Evolutionary conservation across 2,888 invertebrate genomes (phyloP).

Genomic region (Orchesellides sinensis): DNA sequence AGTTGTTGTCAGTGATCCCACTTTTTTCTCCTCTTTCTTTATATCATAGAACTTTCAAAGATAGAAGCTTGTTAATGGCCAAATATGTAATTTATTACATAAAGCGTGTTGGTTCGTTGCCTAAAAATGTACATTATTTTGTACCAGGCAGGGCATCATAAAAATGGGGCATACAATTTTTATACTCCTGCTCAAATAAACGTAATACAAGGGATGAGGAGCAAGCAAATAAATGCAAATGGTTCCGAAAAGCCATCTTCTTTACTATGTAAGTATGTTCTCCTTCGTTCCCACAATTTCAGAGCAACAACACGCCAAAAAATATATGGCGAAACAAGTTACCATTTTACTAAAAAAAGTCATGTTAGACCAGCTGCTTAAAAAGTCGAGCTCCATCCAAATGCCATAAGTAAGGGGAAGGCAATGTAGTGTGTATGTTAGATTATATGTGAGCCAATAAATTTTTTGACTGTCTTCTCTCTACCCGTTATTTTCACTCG

Average conservation of each 20-base stretch:
- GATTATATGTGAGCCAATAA: conserved; percentile 49
- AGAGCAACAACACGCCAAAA: background rate
- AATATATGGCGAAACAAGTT: background rate
- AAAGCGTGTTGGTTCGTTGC: conserved; percentile 9
- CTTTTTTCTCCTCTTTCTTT: too few relatives aligned
- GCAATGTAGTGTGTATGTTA: conserved; percentile 38
- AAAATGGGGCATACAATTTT: background rate
- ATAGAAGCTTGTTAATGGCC: conserved; percentile 25
- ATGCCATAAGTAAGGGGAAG: background rate
- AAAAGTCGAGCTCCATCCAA: conserved; percentile 1
- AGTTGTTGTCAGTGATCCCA: background rate
- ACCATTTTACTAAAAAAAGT: background rate
- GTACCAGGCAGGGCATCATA: background rate
- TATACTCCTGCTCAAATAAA: background rate
- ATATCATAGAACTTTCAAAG: background rate
- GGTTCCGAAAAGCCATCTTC: background rate
- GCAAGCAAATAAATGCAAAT: background rate
- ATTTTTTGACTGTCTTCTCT: conserved; percentile 44
- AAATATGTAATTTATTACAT: conserved; percentile 41
- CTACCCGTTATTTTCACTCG: background rate
- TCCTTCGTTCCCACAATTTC: too few relatives aligned
- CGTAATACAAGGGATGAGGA: background rate
- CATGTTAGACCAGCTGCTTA: conserved; percentile 4
- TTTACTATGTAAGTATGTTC: background rate
- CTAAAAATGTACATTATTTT: conserved; percentile 24